Conservation (phyloP, 2,113 vertebrate genomes). For the Arizona elegans region DNA sequence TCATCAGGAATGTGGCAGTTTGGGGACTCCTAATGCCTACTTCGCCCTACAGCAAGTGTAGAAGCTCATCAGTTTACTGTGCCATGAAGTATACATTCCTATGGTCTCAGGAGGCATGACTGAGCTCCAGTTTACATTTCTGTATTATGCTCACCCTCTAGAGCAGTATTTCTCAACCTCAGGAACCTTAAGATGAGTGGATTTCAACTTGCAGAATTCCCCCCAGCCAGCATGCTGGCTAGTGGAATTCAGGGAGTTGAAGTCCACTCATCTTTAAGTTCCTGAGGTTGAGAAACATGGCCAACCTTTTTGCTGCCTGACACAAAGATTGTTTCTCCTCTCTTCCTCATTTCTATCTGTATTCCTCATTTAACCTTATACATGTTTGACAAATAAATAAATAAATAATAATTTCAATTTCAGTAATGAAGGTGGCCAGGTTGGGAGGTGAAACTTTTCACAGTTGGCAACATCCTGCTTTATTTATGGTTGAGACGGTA, state of each 20-base stretch:
- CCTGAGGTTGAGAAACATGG: not conserved
- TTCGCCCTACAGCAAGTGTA: not conserved
- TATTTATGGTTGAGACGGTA: not conserved
- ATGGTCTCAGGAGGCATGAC: too few species aligned
- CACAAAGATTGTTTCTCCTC: not conserved
- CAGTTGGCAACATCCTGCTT: not conserved
- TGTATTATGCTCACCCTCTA: not conserved
- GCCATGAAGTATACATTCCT: not conserved
- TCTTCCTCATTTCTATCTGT: not conserved
- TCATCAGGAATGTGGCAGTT: not conserved
- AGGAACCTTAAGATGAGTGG: not conserved
- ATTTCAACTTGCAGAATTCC: not conserved
- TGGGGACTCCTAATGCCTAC: not conserved
- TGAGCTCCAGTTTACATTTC: not conserved
- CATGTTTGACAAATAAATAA: too few species aligned
- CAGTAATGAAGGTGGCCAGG: not conserved
- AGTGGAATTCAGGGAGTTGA: not conserved
- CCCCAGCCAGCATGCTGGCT: not conserved
- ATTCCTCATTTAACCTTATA: too few species aligned
- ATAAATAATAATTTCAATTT: not conserved
- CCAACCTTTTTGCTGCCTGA: not conserved
- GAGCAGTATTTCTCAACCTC: not conserved
- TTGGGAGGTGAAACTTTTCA: not conserved
- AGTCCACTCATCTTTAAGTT: not conserved
- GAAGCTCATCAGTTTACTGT: not conserved